A percentile compares a stretch with the other conserved stretches of the same genome.
Evolutionary conservation across 1,140 invertebrate species (phyloP).

Genomic region (Ceratina australensis): DNA sequence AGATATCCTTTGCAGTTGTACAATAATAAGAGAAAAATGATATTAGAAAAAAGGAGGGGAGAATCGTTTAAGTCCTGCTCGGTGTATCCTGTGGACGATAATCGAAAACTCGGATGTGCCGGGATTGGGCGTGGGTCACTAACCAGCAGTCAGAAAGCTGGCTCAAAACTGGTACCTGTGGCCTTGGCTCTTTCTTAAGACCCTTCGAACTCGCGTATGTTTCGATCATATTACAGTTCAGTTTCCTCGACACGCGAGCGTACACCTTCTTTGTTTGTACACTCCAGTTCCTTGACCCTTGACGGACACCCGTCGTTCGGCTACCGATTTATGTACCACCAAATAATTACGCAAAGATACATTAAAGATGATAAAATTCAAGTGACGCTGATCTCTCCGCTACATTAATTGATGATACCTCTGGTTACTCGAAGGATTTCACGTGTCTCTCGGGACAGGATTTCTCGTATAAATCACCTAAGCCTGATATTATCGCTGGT

Average conservation of each 20-base stretch:
- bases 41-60: background rate
- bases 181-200: constrained; percentile 66
- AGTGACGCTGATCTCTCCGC: constrained; percentile 4
- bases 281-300: background rate
- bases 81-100: constrained; percentile 10
- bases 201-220: constrained; percentile 35
- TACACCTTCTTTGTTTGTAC: constrained; percentile 11
- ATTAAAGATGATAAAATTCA: background rate
- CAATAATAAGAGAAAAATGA: background rate
- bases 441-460: background rate
- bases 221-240: constrained; percentile 39
- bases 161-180: constrained; percentile 54
- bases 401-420: constrained; percentile 16
- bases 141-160: constrained; percentile 59
- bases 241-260: constrained; percentile 16
- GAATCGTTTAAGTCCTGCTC: no score
- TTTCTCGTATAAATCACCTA: constrained; percentile 18
- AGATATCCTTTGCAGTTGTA: background rate
- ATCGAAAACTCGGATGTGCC: constrained; percentile 53
- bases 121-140: constrained; percentile 56
- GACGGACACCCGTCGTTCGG: no score
- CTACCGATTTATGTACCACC: background rate
- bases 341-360: background rate
- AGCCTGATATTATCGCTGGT: background rate
- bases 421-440: background rate